Conservation (phyloP, 1,140 invertebrate species). For the Sinella curviseta region DNA sequence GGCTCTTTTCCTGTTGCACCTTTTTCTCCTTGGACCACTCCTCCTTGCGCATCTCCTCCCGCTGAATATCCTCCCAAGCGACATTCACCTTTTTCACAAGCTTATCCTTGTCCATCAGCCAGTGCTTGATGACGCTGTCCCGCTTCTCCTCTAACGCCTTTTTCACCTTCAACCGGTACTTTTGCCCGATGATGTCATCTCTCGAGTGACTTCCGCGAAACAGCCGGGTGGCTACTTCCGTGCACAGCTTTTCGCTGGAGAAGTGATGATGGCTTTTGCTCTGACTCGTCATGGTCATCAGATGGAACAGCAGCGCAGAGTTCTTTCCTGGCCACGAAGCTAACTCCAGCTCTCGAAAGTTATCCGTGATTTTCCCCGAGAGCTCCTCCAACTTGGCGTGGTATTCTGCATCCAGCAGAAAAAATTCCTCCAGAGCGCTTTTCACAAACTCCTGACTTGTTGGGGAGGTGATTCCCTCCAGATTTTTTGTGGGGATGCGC, state of each 20-base stretch:
- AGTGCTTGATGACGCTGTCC: constrained; percentile 31
- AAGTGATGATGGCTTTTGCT: not conserved
- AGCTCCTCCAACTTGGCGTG: constrained; percentile 44
- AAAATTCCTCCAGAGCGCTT: constrained; percentile 36
- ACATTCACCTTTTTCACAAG: constrained; percentile 36
- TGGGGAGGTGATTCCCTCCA: not conserved
- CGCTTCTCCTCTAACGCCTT: constrained; percentile 36
- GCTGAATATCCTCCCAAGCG: constrained; percentile 34
- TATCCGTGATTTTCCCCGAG: constrained; percentile 25
- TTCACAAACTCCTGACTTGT: constrained; percentile 30
- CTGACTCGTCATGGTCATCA: not conserved
- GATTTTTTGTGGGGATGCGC: not conserved
- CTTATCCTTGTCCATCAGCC: constrained; percentile 44
- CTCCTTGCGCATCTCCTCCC: not conserved
- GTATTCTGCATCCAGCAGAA: constrained; percentile 44
- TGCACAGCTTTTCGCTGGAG: not conserved
- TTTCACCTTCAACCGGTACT: constrained; percentile 41
- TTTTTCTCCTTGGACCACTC: not conserved
- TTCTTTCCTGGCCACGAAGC: constrained; percentile 29
- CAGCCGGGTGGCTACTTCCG: constrained; percentile 1
- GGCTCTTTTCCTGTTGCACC: constrained; percentile 20
- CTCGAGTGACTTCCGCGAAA: not conserved
- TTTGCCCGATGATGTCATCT: constrained; percentile 32
- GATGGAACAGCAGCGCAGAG: constrained; percentile 35
- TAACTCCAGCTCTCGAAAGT: not conserved